Conservation (phyloP, 2,888 invertebrate species). For the Lasioglossum calceatum region DNA sequence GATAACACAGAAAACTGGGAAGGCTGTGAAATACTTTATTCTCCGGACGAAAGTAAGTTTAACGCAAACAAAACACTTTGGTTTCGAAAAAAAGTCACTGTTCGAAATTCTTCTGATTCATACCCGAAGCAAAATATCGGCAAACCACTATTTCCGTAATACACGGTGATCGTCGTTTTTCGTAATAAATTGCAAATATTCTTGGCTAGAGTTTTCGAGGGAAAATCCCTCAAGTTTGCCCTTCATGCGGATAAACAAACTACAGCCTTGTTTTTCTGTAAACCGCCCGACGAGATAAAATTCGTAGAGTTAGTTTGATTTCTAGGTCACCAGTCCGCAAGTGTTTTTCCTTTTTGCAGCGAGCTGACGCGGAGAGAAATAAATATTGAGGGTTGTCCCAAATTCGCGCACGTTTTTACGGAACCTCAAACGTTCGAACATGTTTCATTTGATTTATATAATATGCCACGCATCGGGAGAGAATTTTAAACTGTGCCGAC, state of each 20-base stretch:
- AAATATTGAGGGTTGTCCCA: conserved; percentile 22
- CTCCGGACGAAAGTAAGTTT: background rate
- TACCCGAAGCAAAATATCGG: background rate
- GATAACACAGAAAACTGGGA: background rate
- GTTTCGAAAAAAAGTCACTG: background rate
- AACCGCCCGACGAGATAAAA: background rate
- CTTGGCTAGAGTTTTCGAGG: background rate
- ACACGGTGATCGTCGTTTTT: background rate
- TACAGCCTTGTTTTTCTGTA: conserved; percentile 10
- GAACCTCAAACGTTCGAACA: background rate
- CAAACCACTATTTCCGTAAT: background rate
- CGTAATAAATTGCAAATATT: background rate
- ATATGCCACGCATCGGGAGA: background rate
- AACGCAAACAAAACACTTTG: background rate
- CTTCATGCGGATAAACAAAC: conserved; percentile 8
- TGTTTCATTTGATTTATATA: conserved; percentile 23
- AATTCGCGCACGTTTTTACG: conserved; percentile 11
- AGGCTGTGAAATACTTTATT: background rate
- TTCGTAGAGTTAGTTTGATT: conserved; percentile 14
- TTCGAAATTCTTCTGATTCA: background rate
- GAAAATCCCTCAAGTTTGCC: background rate
- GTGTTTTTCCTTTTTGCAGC: conserved; percentile 11
- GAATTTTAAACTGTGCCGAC: background rate
- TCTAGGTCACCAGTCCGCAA: background rate
- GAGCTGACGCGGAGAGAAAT: background rate